These are phyloP conservation scores for Callocephalon fimbriatum DNA, from an alignment of 2,113 vertebrate species.

Conservation along the genomic window DNA sequence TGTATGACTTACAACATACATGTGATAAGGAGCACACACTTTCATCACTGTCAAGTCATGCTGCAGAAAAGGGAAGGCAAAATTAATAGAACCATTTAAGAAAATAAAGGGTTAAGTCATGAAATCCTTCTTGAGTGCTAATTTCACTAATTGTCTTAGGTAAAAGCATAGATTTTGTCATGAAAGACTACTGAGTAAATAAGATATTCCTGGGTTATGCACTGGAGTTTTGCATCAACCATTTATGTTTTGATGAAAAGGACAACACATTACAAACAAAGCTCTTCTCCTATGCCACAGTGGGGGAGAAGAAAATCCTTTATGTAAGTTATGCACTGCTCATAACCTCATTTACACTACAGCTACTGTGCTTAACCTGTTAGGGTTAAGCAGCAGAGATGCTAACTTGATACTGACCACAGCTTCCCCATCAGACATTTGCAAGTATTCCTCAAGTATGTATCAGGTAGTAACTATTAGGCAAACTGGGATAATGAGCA, in stretches of 20 bases:
- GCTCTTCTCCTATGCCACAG: rapidly evolving
- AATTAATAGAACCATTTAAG: background rate
- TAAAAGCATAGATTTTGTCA: background rate
- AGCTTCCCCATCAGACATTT: background rate
- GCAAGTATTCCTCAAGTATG: background rate
- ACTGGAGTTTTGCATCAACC: background rate
- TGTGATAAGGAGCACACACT: background rate
- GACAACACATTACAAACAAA: rapidly evolving
- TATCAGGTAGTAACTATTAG: background rate
- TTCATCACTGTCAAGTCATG: background rate
- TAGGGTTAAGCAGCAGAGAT: background rate
- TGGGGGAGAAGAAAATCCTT: background rate
- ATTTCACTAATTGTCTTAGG: rapidly evolving
- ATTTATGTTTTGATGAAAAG: background rate
- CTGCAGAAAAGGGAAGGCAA: background rate
- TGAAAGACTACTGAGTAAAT: background rate
- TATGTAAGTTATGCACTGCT: background rate
- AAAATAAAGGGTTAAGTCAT: background rate
- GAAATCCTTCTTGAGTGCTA: background rate
- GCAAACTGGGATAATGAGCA: background rate
- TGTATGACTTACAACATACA: background rate
- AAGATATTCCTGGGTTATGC: background rate
- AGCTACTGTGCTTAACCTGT: background rate
- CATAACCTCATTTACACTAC: background rate
- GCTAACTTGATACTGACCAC: background rate